Percentiles rank a stretch among this genome's conserved stretches.
phyloP scores from a whole-genome alignment of 1,140 invertebrate genomes.

The Drosophila orena region DNA sequence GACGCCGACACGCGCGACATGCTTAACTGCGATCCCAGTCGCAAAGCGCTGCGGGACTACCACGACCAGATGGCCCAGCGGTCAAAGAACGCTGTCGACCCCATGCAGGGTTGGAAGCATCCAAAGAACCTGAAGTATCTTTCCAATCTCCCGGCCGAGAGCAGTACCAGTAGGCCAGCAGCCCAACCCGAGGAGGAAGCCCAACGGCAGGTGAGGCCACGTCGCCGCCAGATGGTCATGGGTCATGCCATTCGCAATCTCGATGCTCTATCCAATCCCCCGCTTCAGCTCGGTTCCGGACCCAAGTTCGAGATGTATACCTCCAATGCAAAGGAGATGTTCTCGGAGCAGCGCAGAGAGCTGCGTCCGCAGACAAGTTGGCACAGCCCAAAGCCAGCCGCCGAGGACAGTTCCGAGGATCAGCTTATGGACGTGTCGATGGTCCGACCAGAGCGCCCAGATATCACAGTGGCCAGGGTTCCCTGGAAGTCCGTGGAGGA shows the following conservation, averaged over 20 bases:
- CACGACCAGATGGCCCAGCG: background rate
- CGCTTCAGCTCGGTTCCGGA: background rate
- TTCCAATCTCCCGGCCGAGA: background rate
- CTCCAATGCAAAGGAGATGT: background rate
- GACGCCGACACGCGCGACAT: constrained; percentile 20
- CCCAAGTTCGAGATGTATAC: background rate
- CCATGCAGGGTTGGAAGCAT: constrained; percentile 53
- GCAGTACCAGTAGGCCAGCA: background rate
- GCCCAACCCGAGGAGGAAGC: background rate
- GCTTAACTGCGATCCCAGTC: constrained; percentile 29
- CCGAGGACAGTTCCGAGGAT: background rate
- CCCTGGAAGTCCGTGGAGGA: background rate
- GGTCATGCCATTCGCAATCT: background rate
- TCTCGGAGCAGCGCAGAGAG: constrained; percentile 5
- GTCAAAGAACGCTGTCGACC: constrained; percentile 6
- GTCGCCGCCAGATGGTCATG: constrained; percentile 28
- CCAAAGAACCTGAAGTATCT: constrained; percentile 4
- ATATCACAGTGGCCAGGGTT: background rate
- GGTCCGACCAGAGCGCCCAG: constrained; percentile 6
- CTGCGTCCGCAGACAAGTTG: background rate
- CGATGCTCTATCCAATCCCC: background rate
- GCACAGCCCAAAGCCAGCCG: background rate
- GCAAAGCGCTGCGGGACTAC: background rate
- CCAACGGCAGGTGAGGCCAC: background rate
- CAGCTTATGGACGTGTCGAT: constrained; percentile 25